Conservation (phyloP, 64 coral and sea anemone genomes). For the Cladopsammia gracilis region DNA sequence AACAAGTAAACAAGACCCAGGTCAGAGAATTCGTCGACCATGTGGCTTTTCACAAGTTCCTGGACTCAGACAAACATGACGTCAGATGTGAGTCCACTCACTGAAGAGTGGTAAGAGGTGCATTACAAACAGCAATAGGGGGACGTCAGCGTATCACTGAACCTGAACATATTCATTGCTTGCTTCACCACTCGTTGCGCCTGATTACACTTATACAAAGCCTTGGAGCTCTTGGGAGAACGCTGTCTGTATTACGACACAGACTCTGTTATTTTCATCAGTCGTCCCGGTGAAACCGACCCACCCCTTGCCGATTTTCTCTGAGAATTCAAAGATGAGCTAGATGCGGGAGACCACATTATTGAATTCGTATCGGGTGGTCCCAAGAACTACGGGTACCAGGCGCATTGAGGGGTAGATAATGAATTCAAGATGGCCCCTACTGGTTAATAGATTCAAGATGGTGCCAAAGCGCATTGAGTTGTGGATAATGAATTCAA, state of each 20-base stretch:
- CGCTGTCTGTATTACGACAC: slow-evolving; percentile 39
- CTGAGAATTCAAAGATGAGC: slow-evolving; percentile 37
- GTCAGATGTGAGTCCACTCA: not conserved
- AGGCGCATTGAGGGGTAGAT: too few species aligned
- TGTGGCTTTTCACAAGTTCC: not conserved
- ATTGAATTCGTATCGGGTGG: not conserved
- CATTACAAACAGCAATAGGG: not conserved
- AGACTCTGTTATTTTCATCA: slow-evolving; percentile 23
- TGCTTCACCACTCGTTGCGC: slow-evolving; percentile 58
- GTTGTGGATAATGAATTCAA: too few species aligned
- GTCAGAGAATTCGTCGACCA: not conserved
- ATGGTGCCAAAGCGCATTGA: too few species aligned
- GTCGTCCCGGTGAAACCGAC: not conserved
- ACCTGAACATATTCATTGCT: slow-evolving; percentile 57
- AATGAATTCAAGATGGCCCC: too few species aligned
- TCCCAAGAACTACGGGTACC: slow-evolving; percentile 58
- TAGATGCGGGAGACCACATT: slow-evolving; percentile 19
- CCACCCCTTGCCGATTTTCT: slow-evolving; percentile 21
- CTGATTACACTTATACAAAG: slow-evolving; percentile 35
- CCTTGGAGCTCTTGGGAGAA: slow-evolving; percentile 27
- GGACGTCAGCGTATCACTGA: not conserved
- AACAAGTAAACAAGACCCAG: slow-evolving; percentile 33
- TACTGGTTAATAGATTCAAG: too few species aligned
- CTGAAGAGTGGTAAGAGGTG: not conserved
- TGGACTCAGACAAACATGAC: not conserved